These are phyloP conservation scores for Drosophila phalerata DNA, from an alignment of 2,888 invertebrate species.

Conservation along the genomic window DNA sequence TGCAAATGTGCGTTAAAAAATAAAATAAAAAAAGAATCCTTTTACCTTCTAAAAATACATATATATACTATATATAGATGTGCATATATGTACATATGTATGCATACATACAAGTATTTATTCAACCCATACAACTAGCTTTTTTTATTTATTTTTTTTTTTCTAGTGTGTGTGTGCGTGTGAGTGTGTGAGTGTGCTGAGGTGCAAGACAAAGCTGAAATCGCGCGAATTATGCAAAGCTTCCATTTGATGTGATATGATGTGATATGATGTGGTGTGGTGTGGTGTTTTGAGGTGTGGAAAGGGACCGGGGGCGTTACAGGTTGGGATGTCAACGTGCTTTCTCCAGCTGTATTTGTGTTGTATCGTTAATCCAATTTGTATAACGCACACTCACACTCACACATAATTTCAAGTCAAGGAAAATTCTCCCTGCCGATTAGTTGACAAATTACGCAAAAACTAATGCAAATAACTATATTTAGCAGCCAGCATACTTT, in stretches of 20 bases:
- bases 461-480: slow-evolving; percentile 61
- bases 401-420: slow-evolving; percentile 42
- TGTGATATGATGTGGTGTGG: slow-evolving; percentile 11
- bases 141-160: slow-evolving; percentile 2
- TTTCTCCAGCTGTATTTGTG: slow-evolving; percentile 39
- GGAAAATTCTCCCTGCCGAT: slow-evolving; percentile 58
- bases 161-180: slow-evolving; percentile 1
- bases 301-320: background rate
- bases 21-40: background rate
- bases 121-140: slow-evolving; percentile 8
- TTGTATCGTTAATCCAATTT: slow-evolving; percentile 71
- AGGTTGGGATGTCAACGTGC: slow-evolving; percentile 37
- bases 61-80: slow-evolving; percentile 8
- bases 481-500: slow-evolving; percentile 31
- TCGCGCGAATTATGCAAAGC: slow-evolving; percentile 67
- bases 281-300: background rate
- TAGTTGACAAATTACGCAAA: slow-evolving; percentile 81
- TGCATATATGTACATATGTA: background rate
- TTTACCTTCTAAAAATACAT: slow-evolving; percentile 19
- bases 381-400: slow-evolving; percentile 31
- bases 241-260: slow-evolving; percentile 16
- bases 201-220: slow-evolving; percentile 38
- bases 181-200: slow-evolving; percentile 14
- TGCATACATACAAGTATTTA: slow-evolving; percentile 9
- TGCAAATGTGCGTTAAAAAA: slow-evolving; percentile 50